Base-by-base conservation (phyloP, 2,888 invertebrate species). In the Cataglyphis rosenhaueri region DNA sequence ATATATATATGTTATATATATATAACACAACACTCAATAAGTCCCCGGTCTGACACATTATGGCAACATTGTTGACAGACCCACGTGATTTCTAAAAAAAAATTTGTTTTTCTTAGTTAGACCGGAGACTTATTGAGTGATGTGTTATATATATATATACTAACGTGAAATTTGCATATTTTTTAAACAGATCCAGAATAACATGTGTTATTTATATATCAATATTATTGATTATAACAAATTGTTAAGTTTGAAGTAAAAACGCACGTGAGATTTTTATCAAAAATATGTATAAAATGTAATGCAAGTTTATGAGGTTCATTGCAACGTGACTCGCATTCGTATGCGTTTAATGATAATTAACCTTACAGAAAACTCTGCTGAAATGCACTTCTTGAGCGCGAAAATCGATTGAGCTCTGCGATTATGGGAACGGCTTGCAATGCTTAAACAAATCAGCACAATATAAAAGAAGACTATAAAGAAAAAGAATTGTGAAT, bases 171-270 rank as follows among this genome's bases (percentile, higher is more conserved):
- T 64, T 48, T 35, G 1, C 2, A 48, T 48, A 64, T 44, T 75
- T 74, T 21, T 75, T 64, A 25, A 75, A 32, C 48, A n/a, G 3
- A 38, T 6, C 10, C 48, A 32, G 1, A 73, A 5, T 32, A 9
- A 4, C 15, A 3, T n/a, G 2, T 1, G 35, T 48, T 9, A 32
- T 44, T 73, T 55, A 35, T 21, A 44, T 32, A n/a, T 12, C 61
- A 12, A 44, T 32, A 18, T 48, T 62, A 73, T 62, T 74, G 6
- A 21, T 35, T 10, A 10, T 48, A 44, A 64, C 52, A 29, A 64
- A 73, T 81, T 61, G 65, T 87, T 85, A 85, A 87, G 68, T 78
- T 73, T 66, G 55, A 65, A 65, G 78, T 59, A 66, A 85, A 52
- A 85, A 52, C 25, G 52, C 76, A 68, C 41, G 52, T 52, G 79